Evolutionary conservation across 1,140 invertebrate genomes (phyloP).

Genomic region (Mycetomoellerius zeteki): DNA sequence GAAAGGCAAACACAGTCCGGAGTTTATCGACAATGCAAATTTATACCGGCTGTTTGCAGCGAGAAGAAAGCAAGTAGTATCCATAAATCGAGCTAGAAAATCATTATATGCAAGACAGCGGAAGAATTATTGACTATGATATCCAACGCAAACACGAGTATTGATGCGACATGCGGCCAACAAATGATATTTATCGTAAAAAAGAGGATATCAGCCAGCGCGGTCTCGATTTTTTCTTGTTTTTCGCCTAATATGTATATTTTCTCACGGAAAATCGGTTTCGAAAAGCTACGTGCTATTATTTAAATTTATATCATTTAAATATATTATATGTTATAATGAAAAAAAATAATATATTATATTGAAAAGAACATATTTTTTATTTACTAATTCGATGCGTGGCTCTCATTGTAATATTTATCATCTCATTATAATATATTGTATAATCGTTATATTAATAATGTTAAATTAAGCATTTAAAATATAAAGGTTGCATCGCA

Average conservation of each 20-base stretch:
- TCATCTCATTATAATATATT: too few species aligned
- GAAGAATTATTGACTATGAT: slow-evolving; percentile 29
- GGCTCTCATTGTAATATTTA: background rate
- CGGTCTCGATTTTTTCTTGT: background rate
- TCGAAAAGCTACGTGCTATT: too few species aligned
- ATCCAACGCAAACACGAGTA: slow-evolving; percentile 35
- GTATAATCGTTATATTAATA: background rate
- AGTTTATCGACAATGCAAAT: slow-evolving; percentile 45
- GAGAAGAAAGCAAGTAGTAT: slow-evolving; percentile 30
- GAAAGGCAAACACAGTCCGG: background rate
- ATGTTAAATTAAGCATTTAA: slow-evolving; percentile 11
- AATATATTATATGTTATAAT: background rate
- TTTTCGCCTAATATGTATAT: slow-evolving; percentile 9
- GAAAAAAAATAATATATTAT: background rate
- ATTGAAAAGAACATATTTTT: background rate
- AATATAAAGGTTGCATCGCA: background rate
- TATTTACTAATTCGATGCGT: background rate
- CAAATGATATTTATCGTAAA: slow-evolving; percentile 44
- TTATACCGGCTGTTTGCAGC: slow-evolving; percentile 24
- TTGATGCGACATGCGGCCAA: slow-evolving; percentile 27
- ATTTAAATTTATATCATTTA: slow-evolving; percentile 3
- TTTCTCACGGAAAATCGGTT: background rate
- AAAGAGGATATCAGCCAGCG: background rate
- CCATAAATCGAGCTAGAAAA: slow-evolving; percentile 31
- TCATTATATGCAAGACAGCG: slow-evolving; percentile 39